Percentiles rank a stretch among this genome's conserved stretches.
Evolutionary conservation across 2,888 invertebrate genomes (phyloP).

Genomic region (Phragmatobia fuliginosa): DNA sequence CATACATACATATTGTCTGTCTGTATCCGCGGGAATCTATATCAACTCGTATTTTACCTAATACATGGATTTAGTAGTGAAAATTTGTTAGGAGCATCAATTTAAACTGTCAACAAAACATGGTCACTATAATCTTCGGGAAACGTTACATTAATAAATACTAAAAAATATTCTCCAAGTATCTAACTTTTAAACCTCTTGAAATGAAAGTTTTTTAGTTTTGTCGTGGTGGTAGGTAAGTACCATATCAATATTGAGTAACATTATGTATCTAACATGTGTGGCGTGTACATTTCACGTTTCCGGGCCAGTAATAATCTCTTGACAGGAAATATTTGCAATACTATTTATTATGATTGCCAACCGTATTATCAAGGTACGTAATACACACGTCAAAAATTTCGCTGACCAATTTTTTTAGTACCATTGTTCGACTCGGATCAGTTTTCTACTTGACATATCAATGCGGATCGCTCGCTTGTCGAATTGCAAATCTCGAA

Average conservation of each 20-base stretch:
- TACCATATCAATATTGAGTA: not conserved
- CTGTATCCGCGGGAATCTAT: too few relatives aligned
- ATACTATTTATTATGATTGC: conserved; percentile 43
- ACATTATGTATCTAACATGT: not conserved
- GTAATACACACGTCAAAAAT: conserved; percentile 39
- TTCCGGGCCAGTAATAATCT: conserved; percentile 29
- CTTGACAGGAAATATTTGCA: conserved; percentile 27
- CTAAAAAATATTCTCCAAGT: not conserved
- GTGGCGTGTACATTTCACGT: conserved; percentile 12
- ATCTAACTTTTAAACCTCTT: not conserved
- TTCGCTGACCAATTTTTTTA: conserved; percentile 78
- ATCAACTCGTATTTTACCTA: too few relatives aligned
- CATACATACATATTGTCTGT: too few relatives aligned
- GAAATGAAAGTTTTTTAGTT: not conserved
- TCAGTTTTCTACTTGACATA: conserved; percentile 84
- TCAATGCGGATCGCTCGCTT: conserved; percentile 75
- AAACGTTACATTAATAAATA: not conserved
- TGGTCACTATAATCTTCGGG: not conserved
- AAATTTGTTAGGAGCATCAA: not conserved
- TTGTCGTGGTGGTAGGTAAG: not conserved
- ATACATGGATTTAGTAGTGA: too few relatives aligned
- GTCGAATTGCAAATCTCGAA: conserved; percentile 78
- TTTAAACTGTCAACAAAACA: not conserved
- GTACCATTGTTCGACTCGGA: conserved; percentile 72
- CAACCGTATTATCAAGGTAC: conserved; percentile 40